Conservation (phyloP, 37 sponge, comb jelly and placozoan genomes). For the Beroe forskalii region DNA sequence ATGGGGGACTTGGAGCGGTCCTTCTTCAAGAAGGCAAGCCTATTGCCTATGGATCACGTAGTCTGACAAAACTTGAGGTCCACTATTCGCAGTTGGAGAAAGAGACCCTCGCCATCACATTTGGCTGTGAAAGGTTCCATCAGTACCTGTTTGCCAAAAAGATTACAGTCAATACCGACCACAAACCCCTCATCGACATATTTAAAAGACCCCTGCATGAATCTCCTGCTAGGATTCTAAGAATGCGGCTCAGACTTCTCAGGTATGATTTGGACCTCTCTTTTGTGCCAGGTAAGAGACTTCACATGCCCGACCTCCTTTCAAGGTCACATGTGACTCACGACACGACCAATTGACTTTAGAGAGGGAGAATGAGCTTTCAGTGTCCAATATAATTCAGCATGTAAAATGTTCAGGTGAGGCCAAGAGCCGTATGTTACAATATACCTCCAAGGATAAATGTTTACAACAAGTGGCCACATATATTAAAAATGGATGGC, state of each 20-base stretch:
- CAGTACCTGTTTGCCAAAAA: not conserved
- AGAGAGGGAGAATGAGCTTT: not conserved
- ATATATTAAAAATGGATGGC: not conserved
- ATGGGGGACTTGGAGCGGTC: constrained; percentile 66
- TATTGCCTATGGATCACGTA: constrained; percentile 58
- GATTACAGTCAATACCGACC: not conserved
- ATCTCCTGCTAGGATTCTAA: not conserved
- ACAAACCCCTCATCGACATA: not conserved
- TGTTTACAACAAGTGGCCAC: not conserved
- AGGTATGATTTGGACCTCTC: not conserved
- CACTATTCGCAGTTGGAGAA: constrained; percentile 50
- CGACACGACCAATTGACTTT: not conserved
- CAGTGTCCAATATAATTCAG: not conserved
- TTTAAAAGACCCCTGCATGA: not conserved
- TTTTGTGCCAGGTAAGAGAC: not conserved
- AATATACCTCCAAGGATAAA: not conserved
- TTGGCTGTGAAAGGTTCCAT: constrained; percentile 37
- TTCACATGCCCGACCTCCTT: not conserved
- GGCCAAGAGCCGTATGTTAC: not conserved
- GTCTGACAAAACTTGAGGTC: not conserved
- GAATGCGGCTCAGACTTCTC: not conserved
- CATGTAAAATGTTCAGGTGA: not conserved
- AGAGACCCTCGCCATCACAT: constrained; percentile 56
- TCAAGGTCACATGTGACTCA: not conserved
- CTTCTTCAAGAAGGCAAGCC: constrained; percentile 68